phyloP scores from a whole-genome alignment of 2,113 vertebrate genomes.

The Fregetta grallaria region DNA sequence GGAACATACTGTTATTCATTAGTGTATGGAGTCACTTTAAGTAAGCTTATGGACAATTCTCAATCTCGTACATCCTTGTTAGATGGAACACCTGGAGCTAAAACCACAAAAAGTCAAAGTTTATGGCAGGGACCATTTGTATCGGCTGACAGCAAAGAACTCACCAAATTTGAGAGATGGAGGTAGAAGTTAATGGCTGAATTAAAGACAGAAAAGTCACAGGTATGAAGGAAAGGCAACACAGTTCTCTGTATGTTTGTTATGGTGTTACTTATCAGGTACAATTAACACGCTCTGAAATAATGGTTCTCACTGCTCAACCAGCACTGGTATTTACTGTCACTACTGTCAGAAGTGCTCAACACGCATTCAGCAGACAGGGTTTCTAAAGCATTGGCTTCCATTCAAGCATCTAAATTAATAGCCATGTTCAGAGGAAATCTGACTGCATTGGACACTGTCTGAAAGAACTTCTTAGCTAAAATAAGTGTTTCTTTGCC shows the following conservation, averaged over 20 bases:
- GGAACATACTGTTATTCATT: not conserved
- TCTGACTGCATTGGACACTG: not conserved
- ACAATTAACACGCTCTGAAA: conserved; percentile 21
- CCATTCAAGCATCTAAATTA: conserved; percentile 21
- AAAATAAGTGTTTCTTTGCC: not conserved
- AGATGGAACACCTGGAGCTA: not conserved
- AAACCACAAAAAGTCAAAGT: not conserved
- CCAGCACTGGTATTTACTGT: conserved; percentile 22
- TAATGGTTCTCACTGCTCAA: conserved; percentile 12
- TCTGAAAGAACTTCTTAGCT: not conserved
- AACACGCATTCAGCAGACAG: not conserved
- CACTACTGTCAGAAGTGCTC: conserved; percentile 3
- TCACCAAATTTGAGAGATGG: not conserved
- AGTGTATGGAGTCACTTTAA: not conserved
- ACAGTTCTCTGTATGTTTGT: not conserved
- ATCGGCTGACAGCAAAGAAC: not conserved
- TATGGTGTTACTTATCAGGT: not conserved
- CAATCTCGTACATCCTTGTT: not conserved
- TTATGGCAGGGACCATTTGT: not conserved
- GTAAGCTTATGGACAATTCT: not conserved
- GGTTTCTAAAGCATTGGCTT: not conserved
- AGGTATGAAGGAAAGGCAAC: not conserved
- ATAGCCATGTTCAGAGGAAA: not conserved
- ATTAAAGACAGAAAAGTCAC: not conserved
- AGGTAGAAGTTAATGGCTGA: not conserved